Evolutionary conservation across 2,888 invertebrate species (phyloP).

Genomic region (Pristionchus japonicus): DNA sequence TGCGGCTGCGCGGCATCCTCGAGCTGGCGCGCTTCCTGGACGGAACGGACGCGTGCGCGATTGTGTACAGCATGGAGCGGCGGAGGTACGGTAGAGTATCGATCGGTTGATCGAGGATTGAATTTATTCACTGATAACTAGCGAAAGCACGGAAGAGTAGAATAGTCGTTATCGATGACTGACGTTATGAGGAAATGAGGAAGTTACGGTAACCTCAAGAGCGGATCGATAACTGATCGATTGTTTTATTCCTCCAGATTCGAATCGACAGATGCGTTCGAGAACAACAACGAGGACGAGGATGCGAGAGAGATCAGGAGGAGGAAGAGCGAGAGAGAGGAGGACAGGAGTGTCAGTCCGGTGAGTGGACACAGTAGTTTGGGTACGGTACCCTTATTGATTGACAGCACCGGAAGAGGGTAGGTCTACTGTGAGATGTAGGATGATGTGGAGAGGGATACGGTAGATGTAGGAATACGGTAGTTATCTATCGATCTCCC

Average conservation of each 20-base stretch:
- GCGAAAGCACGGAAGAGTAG: not conserved
- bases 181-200: no score
- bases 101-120: not conserved
- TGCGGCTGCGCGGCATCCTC: conserved; percentile 47
- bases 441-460: not conserved
- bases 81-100: not conserved
- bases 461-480: conserved; percentile 19
- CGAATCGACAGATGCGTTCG: conserved; percentile 38
- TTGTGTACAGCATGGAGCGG: conserved; percentile 38
- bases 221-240: not conserved
- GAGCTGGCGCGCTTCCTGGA: conserved; percentile 46
- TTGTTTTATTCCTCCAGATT: conserved; percentile 18
- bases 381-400: no score
- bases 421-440: not conserved
- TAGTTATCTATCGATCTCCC: not conserved
- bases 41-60: conserved; percentile 37
- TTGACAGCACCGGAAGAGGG: no score
- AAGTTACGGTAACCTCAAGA: not conserved
- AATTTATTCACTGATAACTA: not conserved
- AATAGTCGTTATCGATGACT: not conserved
- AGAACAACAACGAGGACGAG: conserved; percentile 26
- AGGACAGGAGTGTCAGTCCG: conserved; percentile 46
- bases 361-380: no score
- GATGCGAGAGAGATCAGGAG: not conserved
- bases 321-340: conserved; percentile 17